Conservation (phyloP, 2,113 vertebrate species). For the Zosterops borbonicus region DNA sequence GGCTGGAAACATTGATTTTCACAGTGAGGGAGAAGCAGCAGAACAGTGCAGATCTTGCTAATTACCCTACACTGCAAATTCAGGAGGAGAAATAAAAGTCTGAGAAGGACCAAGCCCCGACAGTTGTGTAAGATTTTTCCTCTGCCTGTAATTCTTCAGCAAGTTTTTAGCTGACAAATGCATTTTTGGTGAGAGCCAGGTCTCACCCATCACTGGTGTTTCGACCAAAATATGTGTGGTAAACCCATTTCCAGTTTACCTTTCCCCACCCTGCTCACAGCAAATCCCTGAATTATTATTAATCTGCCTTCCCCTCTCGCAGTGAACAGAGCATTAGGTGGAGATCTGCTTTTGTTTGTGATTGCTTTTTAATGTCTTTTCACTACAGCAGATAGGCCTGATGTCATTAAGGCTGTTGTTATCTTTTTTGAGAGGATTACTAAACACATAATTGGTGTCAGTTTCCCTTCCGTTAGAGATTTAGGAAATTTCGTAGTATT, state of each 20-base stretch:
- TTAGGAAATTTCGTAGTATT: neutral
- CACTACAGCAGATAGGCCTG: slow-evolving; percentile 5
- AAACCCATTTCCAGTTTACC: neutral
- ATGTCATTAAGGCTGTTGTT: slow-evolving; percentile 25
- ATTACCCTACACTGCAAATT: neutral
- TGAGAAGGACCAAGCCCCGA: neutral
- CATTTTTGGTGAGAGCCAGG: neutral
- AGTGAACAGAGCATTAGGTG: neutral
- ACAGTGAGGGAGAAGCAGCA: neutral
- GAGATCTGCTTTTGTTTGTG: slow-evolving; percentile 30
- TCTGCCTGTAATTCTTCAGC: neutral
- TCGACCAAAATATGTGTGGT: neutral
- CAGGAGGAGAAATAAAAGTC: neutral
- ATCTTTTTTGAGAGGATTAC: slow-evolving; percentile 48
- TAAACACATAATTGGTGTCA: slow-evolving; percentile 23
- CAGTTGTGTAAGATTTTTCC: neutral
- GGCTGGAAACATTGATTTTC: slow-evolving; percentile 27
- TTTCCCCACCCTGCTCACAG: neutral
- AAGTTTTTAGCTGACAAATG: neutral
- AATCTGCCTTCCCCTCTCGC: neutral
- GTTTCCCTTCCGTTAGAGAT: neutral
- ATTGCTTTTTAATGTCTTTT: slow-evolving; percentile 57
- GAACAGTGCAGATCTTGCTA: slow-evolving; percentile 5
- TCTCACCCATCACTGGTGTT: neutral
- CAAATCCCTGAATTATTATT: neutral